phyloP scores from a whole-genome alignment of 37 sponge, comb jelly and placozoan genomes.

The Cliona cf. orientalis region DNA sequence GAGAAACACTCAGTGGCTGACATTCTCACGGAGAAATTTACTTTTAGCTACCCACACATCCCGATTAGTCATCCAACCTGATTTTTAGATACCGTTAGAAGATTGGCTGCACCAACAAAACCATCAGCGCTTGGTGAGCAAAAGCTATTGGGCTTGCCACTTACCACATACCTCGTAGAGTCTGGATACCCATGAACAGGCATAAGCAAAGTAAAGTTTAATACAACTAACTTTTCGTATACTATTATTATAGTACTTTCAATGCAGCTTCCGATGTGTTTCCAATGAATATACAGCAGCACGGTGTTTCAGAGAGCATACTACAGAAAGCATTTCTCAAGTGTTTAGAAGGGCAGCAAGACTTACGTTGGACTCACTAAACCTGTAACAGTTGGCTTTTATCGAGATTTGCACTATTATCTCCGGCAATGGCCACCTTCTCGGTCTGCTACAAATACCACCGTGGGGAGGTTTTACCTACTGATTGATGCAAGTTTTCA shows the following conservation, averaged over 20 bases:
- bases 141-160: slow-evolving; percentile 54
- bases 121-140: slow-evolving; percentile 32
- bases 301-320: slow-evolving; percentile 4
- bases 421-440: slow-evolving; percentile 26
- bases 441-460: slow-evolving; percentile 18
- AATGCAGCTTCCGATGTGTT: slow-evolving; percentile 9
- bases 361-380: slow-evolving; percentile 16
- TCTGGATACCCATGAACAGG: slow-evolving; percentile 40
- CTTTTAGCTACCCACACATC: slow-evolving; percentile 23
- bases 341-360: background rate
- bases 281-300: slow-evolving; percentile 10
- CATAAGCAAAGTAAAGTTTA: slow-evolving; percentile 13
- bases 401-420: slow-evolving; percentile 28
- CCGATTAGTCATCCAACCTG: slow-evolving; percentile 41
- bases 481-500: slow-evolving; percentile 24
- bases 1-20: slow-evolving; percentile 23
- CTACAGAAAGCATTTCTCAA: slow-evolving; percentile 8
- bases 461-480: slow-evolving; percentile 36
- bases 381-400: slow-evolving; percentile 22
- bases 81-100: slow-evolving; percentile 38
- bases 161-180: slow-evolving; percentile 25
- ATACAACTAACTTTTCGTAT: background rate
- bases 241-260: background rate
- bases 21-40: slow-evolving; percentile 20
- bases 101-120: slow-evolving; percentile 58